These are phyloP conservation scores for Grapholita molesta DNA, from an alignment of 1,140 invertebrate genomes.

Conservation along the genomic window DNA sequence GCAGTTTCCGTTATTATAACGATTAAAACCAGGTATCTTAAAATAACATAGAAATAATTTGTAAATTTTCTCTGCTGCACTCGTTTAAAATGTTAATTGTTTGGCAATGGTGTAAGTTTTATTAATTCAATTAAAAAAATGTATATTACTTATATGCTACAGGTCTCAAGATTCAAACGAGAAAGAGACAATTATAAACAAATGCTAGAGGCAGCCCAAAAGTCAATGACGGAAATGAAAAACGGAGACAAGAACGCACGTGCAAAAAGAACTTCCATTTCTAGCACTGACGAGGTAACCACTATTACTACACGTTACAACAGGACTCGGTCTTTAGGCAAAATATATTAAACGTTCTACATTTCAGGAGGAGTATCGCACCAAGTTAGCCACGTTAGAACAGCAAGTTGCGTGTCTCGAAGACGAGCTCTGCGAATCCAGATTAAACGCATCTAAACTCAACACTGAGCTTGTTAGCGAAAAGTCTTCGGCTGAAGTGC, in stretches of 20 bases:
- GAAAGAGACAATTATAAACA: conserved; percentile 95
- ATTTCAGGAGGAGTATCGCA: conserved; percentile 79
- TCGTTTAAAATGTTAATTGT: too few species aligned
- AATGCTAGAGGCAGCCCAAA: conserved; percentile 92
- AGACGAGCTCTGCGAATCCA: conserved; percentile 91
- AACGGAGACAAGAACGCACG: conserved; percentile 66
- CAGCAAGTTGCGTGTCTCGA: conserved; percentile 90
- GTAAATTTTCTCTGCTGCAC: too few species aligned
- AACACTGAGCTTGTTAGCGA: conserved; percentile 95
- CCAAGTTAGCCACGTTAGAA: conserved; percentile 84
- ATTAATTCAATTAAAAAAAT: not conserved
- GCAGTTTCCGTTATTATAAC: too few species aligned
- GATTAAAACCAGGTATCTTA: too few species aligned
- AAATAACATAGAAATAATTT: too few species aligned
- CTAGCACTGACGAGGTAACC: conserved; percentile 81
- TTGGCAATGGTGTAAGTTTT: not conserved
- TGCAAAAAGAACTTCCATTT: conserved; percentile 58
- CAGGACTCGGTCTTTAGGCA: too few species aligned
- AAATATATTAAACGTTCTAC: too few species aligned
- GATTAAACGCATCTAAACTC: conserved; percentile 89
- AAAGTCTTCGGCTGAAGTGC: conserved; percentile 91
- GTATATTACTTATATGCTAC: not conserved
- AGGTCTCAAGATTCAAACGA: conserved; percentile 86
- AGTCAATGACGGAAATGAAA: conserved; percentile 88
- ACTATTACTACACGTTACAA: too few species aligned